Evolutionary conservation across 1,140 invertebrate genomes (phyloP).

Genomic region (Chironomus tepperi): DNA sequence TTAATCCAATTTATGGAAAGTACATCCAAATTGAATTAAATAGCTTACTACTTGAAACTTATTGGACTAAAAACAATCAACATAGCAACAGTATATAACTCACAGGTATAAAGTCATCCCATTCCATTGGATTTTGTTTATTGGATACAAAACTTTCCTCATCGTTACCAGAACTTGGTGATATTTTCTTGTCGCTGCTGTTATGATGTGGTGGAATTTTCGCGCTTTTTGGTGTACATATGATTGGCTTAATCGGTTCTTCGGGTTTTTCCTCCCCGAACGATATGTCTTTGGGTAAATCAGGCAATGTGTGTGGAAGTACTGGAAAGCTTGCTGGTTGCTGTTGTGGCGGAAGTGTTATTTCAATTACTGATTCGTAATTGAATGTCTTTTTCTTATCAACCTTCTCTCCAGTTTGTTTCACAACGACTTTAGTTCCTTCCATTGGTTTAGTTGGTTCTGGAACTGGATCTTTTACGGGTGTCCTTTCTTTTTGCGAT

Average conservation of each 20-base stretch:
- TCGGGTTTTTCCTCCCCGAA: not conserved
- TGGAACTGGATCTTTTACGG: not conserved
- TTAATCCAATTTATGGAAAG: too few species aligned
- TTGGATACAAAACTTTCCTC: conserved; percentile 13
- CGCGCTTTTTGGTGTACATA: not conserved
- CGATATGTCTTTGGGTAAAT: not conserved
- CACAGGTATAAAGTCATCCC: not conserved
- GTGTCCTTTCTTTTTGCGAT: not conserved
- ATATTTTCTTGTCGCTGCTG: not conserved
- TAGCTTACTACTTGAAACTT: too few species aligned
- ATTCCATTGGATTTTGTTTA: conserved; percentile 21
- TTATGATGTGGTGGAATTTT: not conserved
- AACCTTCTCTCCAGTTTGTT: conserved; percentile 4
- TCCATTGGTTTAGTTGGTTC: not conserved
- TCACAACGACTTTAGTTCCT: not conserved
- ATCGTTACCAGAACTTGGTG: not conserved
- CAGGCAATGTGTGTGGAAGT: not conserved
- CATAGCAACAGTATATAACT: not conserved
- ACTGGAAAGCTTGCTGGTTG: not conserved
- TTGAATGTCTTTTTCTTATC: conserved; percentile 1
- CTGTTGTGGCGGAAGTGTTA: not conserved
- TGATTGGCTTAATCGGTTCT: not conserved
- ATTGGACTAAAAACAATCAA: too few species aligned
- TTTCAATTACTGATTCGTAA: conserved; percentile 4
- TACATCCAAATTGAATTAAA: too few species aligned